Conservation (phyloP, 2,113 vertebrate genomes). For the Prunella fulvescens region DNA sequence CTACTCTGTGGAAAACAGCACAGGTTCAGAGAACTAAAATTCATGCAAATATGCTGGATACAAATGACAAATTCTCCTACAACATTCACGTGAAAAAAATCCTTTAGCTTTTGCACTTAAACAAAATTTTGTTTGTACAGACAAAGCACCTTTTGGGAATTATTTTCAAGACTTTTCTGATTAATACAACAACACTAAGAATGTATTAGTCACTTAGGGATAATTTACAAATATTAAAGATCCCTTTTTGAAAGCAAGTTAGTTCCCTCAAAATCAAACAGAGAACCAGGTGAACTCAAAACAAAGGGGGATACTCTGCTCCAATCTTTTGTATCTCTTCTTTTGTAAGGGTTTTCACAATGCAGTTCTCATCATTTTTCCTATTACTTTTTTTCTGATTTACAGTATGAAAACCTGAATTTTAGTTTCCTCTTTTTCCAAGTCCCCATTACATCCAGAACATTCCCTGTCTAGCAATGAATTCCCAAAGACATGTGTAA, state of each 20-base stretch:
- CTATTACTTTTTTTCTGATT: background rate
- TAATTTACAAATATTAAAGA: background rate
- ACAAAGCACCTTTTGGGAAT: background rate
- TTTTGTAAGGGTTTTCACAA: background rate
- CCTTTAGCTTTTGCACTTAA: background rate
- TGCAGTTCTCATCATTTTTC: background rate
- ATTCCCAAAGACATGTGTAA: rapidly evolving
- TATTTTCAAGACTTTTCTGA: background rate
- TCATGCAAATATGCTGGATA: background rate
- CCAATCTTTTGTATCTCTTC: background rate
- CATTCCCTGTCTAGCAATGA: background rate
- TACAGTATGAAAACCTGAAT: background rate
- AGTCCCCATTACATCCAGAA: background rate
- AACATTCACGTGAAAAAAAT: background rate
- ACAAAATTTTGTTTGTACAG: background rate
- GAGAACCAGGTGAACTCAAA: background rate
- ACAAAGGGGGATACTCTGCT: background rate
- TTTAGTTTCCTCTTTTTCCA: background rate
- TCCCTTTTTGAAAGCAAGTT: background rate
- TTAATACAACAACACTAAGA: background rate
- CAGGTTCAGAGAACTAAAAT: background rate
- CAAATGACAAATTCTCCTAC: background rate
- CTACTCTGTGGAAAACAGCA: background rate
- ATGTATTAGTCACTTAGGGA: background rate
- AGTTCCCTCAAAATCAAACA: background rate